A percentile compares a stretch with the other conserved stretches of the same genome.
Evolutionary conservation across 1,140 invertebrate species (phyloP).

Genomic region (Platyscapa corneri): DNA sequence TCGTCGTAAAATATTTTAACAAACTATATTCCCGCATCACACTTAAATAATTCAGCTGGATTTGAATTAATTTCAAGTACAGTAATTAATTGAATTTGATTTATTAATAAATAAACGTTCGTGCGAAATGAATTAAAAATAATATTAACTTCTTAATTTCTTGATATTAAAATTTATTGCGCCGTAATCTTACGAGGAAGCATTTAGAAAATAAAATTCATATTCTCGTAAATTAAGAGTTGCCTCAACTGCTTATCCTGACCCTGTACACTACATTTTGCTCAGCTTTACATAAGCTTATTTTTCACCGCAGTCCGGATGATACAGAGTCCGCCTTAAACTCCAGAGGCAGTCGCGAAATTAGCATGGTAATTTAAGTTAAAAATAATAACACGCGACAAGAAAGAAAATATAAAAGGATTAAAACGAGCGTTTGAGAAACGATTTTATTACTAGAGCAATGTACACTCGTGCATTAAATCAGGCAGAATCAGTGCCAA

Average conservation of each 20-base stretch:
- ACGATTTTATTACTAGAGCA: too few relatives aligned
- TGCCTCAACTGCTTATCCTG: not conserved
- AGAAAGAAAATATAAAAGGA: not conserved
- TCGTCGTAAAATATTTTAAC: too few relatives aligned
- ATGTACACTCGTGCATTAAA: not conserved
- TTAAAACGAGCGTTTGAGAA: not conserved
- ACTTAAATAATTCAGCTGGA: too few relatives aligned
- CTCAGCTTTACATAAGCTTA: not conserved
- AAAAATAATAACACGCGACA: not conserved
- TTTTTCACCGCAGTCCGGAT: not conserved
- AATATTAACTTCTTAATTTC: not conserved
- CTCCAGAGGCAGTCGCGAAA: not conserved
- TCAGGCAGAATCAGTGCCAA: too few relatives aligned
- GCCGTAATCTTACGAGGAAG: not conserved
- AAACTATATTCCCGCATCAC: too few relatives aligned
- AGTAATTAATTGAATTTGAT: not conserved
- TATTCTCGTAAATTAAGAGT: conserved; percentile 5
- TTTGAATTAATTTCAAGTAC: not conserved
- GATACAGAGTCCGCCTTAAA: not conserved
- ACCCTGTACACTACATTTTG: not conserved
- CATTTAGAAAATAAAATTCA: not conserved
- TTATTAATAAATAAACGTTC: not conserved
- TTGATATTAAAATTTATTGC: not conserved
- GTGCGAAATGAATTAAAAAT: not conserved
- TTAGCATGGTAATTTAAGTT: not conserved